Conservation (phyloP, 2,888 invertebrate genomes). For the Cryptocephalus moraei region DNA sequence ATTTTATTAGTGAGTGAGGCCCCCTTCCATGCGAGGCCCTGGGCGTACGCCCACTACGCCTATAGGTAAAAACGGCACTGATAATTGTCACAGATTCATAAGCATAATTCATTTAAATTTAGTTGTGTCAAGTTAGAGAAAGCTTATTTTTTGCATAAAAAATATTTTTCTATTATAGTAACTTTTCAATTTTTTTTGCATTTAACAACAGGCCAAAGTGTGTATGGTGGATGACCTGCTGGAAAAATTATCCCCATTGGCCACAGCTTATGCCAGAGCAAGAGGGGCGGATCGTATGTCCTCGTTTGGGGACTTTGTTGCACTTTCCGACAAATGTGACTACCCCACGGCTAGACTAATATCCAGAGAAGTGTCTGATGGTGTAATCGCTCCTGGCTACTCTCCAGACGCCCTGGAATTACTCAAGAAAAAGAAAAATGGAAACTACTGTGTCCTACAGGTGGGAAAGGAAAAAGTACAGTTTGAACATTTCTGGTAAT, state of each 20-base stretch:
- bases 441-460: conserved; percentile 81
- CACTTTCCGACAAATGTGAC: conserved; percentile 87
- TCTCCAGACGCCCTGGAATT: conserved; percentile 71
- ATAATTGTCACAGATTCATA: too few relatives aligned
- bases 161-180: background rate
- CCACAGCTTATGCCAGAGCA: conserved; percentile 89
- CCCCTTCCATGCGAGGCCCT: too few relatives aligned
- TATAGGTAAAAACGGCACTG: too few relatives aligned
- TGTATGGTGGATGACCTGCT: conserved; percentile 88
- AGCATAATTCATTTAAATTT: too few relatives aligned
- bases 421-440: conserved; percentile 90
- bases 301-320: conserved; percentile 96
- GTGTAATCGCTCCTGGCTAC: conserved; percentile 94
- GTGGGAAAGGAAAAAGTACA: conserved; percentile 2
- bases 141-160: background rate
- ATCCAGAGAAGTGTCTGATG: conserved; percentile 91
- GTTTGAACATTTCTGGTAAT: background rate
- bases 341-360: conserved; percentile 84
- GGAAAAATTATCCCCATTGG: conserved; percentile 65
- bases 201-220: conserved; percentile 57
- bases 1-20: too few relatives aligned
- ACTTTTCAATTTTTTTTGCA: background rate
- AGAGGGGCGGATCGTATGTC: conserved; percentile 98
- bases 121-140: background rate
- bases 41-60: too few relatives aligned